Base-by-base conservation (phyloP, 2,797 vertebrate species). In the Pipistrellus kuhlii region DNA sequence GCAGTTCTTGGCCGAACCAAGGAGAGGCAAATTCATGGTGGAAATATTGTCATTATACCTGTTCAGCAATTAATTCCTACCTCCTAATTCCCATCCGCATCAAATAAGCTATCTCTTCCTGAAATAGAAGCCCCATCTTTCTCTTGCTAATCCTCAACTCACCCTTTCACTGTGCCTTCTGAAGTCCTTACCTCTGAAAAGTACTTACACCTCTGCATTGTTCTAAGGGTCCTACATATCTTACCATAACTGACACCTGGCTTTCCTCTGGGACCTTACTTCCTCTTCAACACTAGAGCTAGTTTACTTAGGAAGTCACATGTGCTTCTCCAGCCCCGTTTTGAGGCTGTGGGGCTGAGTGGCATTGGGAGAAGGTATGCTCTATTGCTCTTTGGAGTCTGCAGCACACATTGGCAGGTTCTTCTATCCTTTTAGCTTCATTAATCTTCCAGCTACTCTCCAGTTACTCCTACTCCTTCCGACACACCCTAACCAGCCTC, bases 121-220 rank as follows among this genome's bases (percentile, higher is more conserved):
- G 17, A 84, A 77, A 84, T 5, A 62, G 69, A 10, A 69, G 78
- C 35, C 51, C 25, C 69, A 53, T 78, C 10, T 62, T 71, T 91
- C 32, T 81, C 68, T 11, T 90, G 59, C 18, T 82, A 82, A 53
- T 44, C 53, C 11, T 66, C 51, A 87, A 81, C 48, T 72, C 2
- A 41, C 21, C 14, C 55, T 66, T 78, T 88, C 72, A 66, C 27
- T 30, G 10, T 55, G 69, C 11, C 41, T 27, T 66, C 64, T 57
- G 38, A 94, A 91, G 88, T 88, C 25, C 32, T n/a, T 80, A 44
- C 27, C 71, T 27, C 20, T 72, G 38, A 53, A 48, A 90, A 87
- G 53, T 30, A 87, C 25, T 72, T 72, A 76, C 4, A 71, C 15
- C 20, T 90, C 38, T 44, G 18, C 55, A 72, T 87, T 90, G 73